These are phyloP conservation scores for Nematolebias whitei DNA, from an alignment of 2,113 vertebrate genomes.

Conservation along the genomic window DNA sequence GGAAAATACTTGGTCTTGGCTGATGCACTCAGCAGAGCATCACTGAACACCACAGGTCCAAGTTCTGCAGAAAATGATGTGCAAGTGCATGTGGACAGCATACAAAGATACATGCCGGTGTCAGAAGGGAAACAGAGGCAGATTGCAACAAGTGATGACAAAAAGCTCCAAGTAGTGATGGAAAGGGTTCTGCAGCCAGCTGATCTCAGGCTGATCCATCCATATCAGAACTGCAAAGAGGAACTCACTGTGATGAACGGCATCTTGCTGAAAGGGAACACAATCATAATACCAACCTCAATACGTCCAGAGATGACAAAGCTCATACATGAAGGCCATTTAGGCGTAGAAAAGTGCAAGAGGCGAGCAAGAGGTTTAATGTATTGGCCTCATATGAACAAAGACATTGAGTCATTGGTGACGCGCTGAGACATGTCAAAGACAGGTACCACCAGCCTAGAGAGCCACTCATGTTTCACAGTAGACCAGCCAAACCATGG, in stretches of 20 bases:
- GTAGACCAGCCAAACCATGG: neutral
- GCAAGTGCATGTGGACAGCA: neutral
- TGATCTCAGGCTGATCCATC: neutral
- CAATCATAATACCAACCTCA: neutral
- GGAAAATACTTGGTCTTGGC: neutral
- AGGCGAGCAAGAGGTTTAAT: neutral
- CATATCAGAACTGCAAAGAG: neutral
- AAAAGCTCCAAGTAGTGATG: neutral
- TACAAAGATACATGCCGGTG: neutral
- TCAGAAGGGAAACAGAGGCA: neutral
- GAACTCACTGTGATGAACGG: neutral
- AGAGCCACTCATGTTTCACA: neutral
- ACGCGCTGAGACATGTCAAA: neutral
- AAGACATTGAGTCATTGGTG: neutral
- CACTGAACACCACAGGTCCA: neutral
- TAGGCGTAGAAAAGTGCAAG: neutral
- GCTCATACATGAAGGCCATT: neutral
- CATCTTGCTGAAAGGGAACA: neutral
- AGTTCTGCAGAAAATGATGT: neutral
- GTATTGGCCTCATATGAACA: neutral
- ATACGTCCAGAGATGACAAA: neutral
- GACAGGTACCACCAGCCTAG: neutral
- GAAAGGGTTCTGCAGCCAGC: neutral
- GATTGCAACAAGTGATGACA: neutral
- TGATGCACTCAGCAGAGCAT: slow-evolving; percentile 1